A percentile compares a stretch with the other conserved stretches of the same genome.
Conservation (phyloP, 2,797 vertebrate species). For the Nannoperca australis region DNA sequence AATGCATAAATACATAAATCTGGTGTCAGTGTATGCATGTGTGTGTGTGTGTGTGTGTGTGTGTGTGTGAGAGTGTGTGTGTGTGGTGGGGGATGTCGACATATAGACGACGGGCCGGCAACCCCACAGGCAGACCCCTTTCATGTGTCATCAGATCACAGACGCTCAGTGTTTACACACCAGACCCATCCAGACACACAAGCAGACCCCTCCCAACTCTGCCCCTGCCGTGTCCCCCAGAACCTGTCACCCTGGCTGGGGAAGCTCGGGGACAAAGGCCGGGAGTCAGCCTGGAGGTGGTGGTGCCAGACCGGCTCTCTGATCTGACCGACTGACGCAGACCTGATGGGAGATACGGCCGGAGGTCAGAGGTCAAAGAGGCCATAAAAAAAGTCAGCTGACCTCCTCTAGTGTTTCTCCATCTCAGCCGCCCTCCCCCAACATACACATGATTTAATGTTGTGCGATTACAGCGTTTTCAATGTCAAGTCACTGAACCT, state of each 20-base stretch:
- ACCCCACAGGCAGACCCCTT: constrained; percentile 71
- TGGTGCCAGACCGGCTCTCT: constrained; percentile 79
- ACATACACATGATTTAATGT: constrained; percentile 50
- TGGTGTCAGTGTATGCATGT: constrained; percentile 58
- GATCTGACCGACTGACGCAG: constrained; percentile 63
- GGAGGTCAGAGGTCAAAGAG: constrained; percentile 66
- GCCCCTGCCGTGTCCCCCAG: constrained; percentile 45
- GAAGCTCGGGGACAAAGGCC: constrained; percentile 68
- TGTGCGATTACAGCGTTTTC: constrained; percentile 18
- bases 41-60: constrained; percentile 42
- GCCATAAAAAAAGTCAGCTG: constrained; percentile 62
- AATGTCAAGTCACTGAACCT: background rate
- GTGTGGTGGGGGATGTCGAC: constrained; percentile 54
- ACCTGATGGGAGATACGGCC: constrained; percentile 69
- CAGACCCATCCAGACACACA: constrained; percentile 66
- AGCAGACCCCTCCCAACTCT: constrained; percentile 25
- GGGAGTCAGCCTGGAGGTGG: constrained; percentile 61
- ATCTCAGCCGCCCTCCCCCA: constrained; percentile 3
- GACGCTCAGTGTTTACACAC: constrained; percentile 77
- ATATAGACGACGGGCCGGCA: constrained; percentile 70
- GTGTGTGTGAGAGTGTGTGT: constrained; percentile 42
- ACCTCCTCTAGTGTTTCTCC: constrained; percentile 47
- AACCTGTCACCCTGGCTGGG: constrained; percentile 64
- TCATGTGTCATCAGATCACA: constrained; percentile 83
- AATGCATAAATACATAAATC: constrained; percentile 86